Evolutionary conservation across 2,888 invertebrate species (phyloP), one percentile per base, ranked within the genome.

Genomic region (Torymus texanus): DNA sequence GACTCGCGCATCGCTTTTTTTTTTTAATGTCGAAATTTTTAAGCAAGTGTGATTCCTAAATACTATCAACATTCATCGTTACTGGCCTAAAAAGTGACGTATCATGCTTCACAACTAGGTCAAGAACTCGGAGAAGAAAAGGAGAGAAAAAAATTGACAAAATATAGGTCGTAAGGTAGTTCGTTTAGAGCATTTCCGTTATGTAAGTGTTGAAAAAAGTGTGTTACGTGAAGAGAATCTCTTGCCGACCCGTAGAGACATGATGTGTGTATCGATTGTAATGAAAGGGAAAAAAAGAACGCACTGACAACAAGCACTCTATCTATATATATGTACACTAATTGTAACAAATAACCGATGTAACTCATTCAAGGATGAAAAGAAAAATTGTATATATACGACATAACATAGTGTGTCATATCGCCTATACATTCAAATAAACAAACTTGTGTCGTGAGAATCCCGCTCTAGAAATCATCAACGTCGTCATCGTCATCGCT

Each of bases 361-460:
- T 79, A 79, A 67, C 59, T 79, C 74, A 70, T 73, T 62, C 62
- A n/a, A 53, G 63, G 18, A 24, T 66, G 21, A 21, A 66, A 73
- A 74, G n/a, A 72, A 68, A 56, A 65, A 70, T 50, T 74, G 72
- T 81, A 72, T 78, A 79, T 76, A 81, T 68, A 21, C 8, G 41
- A 41, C 10, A 73, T 51, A 72, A 73, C 24, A 61, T 66, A 77
- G 55, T 72, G 24, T 71, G 18, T 77, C 29, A 55, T 53, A 41
- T 12, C 56, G 24, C 62, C 58, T 61, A 41, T 50, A 8, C 50
- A 55, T 63, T 50, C 14, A 58, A 41, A 73, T 12, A 63, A 66
- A 65, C 13, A 62, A 41, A 24, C 53, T 29, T 55, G 61, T 24
- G 11, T 53, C 13, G 29, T 16, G 11, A 41, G 2, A 41, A 55